phyloP scores from a whole-genome alignment of 2,113 vertebrate genomes.

The Ailuropoda melanoleuca region DNA sequence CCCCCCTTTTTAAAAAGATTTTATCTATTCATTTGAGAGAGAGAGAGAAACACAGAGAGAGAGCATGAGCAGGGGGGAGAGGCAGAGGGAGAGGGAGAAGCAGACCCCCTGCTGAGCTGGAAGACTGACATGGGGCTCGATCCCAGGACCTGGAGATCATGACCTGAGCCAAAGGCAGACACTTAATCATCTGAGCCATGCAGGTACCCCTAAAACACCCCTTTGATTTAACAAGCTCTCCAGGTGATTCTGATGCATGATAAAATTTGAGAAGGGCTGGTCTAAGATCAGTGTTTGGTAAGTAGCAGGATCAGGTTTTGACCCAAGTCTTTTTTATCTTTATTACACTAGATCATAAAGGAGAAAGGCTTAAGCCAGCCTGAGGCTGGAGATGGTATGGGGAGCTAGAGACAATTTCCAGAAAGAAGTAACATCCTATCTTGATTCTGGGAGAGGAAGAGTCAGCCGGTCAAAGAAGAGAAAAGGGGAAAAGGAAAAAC shows the following conservation, averaged over 20 bases:
- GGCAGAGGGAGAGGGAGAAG: too few species aligned
- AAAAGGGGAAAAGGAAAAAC: not conserved
- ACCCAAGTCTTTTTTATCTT: not conserved
- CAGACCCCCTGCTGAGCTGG: too few species aligned
- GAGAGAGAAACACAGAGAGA: too few species aligned
- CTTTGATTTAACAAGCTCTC: not conserved
- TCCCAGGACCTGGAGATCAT: too few species aligned
- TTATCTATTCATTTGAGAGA: too few species aligned
- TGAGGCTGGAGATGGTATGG: not conserved
- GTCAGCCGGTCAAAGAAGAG: not conserved
- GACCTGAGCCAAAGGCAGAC: not conserved
- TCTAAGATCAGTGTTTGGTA: not conserved
- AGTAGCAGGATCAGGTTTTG: not conserved
- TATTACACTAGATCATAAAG: not conserved
- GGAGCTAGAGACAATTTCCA: not conserved
- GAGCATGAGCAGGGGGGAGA: not conserved
- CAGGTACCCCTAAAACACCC: not conserved
- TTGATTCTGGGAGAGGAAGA: not conserved
- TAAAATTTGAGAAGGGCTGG: not conserved
- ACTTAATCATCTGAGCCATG: not conserved
- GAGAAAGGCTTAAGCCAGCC: not conserved
- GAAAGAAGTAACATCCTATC: not conserved
- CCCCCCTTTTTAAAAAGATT: too few species aligned
- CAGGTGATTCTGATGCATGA: not conserved
- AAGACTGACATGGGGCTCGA: not conserved